phyloP scores from a whole-genome alignment of 2,888 invertebrate species.

The Ophion slaviceki region DNA sequence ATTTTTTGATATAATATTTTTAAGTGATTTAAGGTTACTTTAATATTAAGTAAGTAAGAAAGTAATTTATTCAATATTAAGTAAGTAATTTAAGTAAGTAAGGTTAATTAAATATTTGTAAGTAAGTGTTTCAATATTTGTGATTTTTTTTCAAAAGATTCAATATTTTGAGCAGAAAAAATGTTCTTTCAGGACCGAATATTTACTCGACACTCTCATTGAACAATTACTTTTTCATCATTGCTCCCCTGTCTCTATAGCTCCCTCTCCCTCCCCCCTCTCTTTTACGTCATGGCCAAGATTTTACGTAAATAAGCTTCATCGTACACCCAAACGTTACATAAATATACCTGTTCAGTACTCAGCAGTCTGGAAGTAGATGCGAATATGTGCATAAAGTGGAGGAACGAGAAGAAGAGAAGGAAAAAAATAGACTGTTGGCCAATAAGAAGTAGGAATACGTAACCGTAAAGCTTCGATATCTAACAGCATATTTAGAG shows the following conservation, averaged over 20 bases:
- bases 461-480: constrained; percentile 14
- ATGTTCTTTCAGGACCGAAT: not conserved
- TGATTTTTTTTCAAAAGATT: not conserved
- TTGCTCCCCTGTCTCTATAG: not conserved
- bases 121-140: no score
- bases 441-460: not conserved
- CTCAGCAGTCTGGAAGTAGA: not conserved
- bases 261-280: not conserved
- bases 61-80: no score
- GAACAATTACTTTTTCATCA: not conserved
- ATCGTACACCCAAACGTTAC: constrained; percentile 31
- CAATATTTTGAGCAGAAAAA: not conserved
- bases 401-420: constrained; percentile 7
- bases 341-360: constrained; percentile 58
- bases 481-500: not conserved
- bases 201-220: not conserved
- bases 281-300: not conserved
- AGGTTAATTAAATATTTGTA: no score
- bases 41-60: no score
- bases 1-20: no score
- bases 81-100: no score
- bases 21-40: no score
- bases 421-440: constrained; percentile 5
- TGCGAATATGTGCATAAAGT: constrained; percentile 17
- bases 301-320: constrained; percentile 35